Evolutionary conservation across 1,140 invertebrate genomes (phyloP), one percentile per base, ranked within the genome.

Genomic region (Alviniconcha marisindica): DNA sequence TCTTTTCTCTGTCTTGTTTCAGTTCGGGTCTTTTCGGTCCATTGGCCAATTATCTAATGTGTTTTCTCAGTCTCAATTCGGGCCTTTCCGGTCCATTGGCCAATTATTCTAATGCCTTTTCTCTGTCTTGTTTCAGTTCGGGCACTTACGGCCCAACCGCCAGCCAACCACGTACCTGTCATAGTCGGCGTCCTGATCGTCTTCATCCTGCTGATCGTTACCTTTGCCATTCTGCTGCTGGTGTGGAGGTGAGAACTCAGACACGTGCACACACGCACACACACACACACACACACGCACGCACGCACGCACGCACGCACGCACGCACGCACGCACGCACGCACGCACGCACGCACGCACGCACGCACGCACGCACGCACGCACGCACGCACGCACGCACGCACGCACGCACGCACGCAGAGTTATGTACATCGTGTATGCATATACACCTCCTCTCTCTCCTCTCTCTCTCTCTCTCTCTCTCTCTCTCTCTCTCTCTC

Each of bases 131-230:
- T 86, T 81, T 38, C 86, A 88, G 87, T 85, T 28, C 85, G 85
- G 21, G 87, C 87, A 5, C 83, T 89, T 5, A 84, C 83, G 5
- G 82, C 87, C 38, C 87, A 84, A 14, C 87, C 87, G 4, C 82
- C 85, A 21, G 88, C 83, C 36, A 92, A 84, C 60, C 89, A 90
- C 76, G 83, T 91, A 7, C 88, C 90, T 15, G 88, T 91, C 56
- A 91, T 92, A 77, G 85, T 92, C 40, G 91, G 88, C 1, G 89
- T 91, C 24, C 83, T 92, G 36, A 85, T 91, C 28, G 89, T 91
- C 18, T 92, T 92, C 85, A 87, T 92, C 31, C 83, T 92, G 1
- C 86, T 92, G 33, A 89, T 92, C 71, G 82, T 90, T 14, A 88
- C 88, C 21, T 90, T 91, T 51, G 90, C 89, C 1, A 77, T 92